Percentiles rank a stretch among this genome's conserved stretches.
Evolutionary conservation across 2,888 invertebrate genomes (phyloP).

Genomic region (Petrolisthes cinctipes): DNA sequence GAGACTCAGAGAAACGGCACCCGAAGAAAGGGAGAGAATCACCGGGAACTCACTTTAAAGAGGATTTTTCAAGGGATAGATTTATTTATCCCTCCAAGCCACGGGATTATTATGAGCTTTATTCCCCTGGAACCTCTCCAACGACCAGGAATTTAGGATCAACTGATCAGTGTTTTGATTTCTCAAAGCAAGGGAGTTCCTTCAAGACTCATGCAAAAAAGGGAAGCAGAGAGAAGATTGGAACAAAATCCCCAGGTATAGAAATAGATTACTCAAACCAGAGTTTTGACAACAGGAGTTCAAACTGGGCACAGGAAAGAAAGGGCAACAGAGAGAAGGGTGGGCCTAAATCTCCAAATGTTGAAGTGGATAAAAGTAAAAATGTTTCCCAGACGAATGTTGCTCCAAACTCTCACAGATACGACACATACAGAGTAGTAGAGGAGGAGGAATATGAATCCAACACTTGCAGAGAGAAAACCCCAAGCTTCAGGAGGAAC

Average conservation of each 20-base stretch:
- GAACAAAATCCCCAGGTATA: neutral
- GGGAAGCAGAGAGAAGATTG: neutral
- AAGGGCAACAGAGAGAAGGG: neutral
- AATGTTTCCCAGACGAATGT: neutral
- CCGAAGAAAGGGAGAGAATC: neutral
- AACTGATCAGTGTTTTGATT: neutral
- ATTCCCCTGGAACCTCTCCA: too few species aligned
- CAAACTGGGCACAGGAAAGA: neutral
- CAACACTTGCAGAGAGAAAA: neutral
- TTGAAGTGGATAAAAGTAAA: neutral
- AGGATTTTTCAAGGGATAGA: neutral
- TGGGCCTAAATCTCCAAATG: neutral
- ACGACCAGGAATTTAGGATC: too few species aligned
- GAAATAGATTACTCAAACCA: neutral
- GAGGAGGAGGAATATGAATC: neutral
- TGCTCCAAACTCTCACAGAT: neutral
- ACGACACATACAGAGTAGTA: neutral
- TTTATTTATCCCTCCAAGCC: neutral
- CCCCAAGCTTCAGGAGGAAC: neutral
- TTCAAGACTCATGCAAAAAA: neutral
- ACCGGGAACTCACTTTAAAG: neutral
- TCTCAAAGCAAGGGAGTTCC: neutral
- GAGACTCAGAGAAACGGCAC: neutral
- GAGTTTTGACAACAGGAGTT: neutral
- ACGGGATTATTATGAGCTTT: neutral